Base-by-base conservation (phyloP, 1,140 invertebrate genomes). In the Carcinoscorpius rotundicauda region DNA sequence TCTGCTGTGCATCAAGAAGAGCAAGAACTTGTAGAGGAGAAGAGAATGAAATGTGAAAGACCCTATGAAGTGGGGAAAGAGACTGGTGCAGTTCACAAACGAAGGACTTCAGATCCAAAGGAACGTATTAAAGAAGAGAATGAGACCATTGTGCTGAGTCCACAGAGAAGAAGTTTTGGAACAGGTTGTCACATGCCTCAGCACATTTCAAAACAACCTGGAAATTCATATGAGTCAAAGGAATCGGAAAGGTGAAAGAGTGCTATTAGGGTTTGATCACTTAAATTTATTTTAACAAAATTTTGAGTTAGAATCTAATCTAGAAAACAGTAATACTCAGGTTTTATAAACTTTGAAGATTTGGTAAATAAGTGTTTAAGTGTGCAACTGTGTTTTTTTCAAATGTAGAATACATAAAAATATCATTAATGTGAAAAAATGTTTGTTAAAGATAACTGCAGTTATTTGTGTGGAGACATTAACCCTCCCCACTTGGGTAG, bases 121-220 rank as follows among this genome's bases (percentile, higher is more conserved):
- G 88, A 89, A 73, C 81, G 88, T 53, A 80, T 91, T 58, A 86
- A 87, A 58, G 87, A 88, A 72, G 89, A 91, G 73, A 86, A 86
- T 73, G 87, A 89, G 75, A 86, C 86, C 11, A 90, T 91, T 67
- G 85, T 91, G 58, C 76, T 91, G 61, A 88, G 86, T 73, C 89
- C 89, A 57, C 88, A 91, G 73, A 81, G 89, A 5, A 81, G 85
- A 56, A 88, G 85, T 74, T 91, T 92, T 80, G 88, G 86, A 68
- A 87, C 87, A 9, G 89, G 89, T 60, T 92, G 89, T 77, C 79
- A 80, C 68, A 78, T 80, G 50, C 81, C 72, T 52, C 76, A 76
- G 64, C 81, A 74, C 48, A 73, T 78, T 52, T 72, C 77, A 65
- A 62, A 70, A 48, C 60, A 69, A 10, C 66, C 72, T 61, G 73